These are phyloP conservation scores for Oceanites oceanicus DNA, from an alignment of 2,113 vertebrate genomes.

Conservation along the genomic window DNA sequence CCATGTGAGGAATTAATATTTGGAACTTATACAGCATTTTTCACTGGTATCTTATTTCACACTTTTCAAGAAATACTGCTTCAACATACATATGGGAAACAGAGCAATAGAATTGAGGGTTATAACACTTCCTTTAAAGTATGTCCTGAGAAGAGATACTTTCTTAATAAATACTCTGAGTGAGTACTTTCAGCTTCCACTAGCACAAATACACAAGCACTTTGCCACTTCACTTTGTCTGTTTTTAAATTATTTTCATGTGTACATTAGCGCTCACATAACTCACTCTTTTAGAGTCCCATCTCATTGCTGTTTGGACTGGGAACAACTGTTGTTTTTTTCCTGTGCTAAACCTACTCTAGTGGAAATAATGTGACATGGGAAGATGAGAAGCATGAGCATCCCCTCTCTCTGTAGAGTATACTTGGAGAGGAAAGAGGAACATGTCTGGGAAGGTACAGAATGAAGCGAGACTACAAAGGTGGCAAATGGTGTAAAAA, in stretches of 20 bases:
- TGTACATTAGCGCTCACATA: not conserved
- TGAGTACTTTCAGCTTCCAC: not conserved
- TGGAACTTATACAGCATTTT: not conserved
- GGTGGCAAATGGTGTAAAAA: not conserved
- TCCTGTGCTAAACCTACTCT: not conserved
- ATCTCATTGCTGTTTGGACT: not conserved
- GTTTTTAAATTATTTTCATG: not conserved
- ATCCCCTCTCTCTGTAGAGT: not conserved
- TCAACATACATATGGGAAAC: not conserved
- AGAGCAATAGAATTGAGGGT: not conserved
- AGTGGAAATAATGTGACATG: not conserved
- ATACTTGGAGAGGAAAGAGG: not conserved
- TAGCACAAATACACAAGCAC: not conserved
- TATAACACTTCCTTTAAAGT: not conserved
- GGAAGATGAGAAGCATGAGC: not conserved
- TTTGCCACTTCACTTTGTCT: not conserved
- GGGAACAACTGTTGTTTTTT: not conserved
- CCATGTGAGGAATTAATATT: not conserved
- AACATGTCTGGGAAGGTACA: not conserved
- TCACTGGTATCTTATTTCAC: not conserved
- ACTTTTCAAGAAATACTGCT: not conserved
- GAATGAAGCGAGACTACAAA: not conserved
- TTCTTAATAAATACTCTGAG: not conserved
- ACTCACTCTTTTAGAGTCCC: not conserved
- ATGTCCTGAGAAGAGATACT: not conserved